Conservation (phyloP, 1,140 invertebrate genomes). For the Atta colombica region DNA sequence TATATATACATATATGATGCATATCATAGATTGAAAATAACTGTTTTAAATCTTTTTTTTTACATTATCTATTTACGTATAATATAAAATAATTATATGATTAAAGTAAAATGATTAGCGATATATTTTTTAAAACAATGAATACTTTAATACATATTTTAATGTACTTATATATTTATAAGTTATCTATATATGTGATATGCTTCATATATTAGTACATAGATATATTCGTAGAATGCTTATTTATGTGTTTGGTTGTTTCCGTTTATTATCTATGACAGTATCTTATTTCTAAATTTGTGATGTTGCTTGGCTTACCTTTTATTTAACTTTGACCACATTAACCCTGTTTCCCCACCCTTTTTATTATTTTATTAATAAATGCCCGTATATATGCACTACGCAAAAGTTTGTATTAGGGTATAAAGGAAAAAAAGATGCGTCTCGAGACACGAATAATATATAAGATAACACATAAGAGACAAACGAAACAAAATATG, state of each 20-base stretch:
- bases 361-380: conserved; percentile 84
- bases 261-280: conserved; percentile 70
- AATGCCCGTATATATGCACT: conserved; percentile 84
- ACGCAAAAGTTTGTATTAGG: conserved; percentile 67
- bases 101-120: too few species aligned
- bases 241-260: conserved; percentile 77
- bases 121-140: neutral
- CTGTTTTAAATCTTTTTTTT: neutral
- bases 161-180: conserved; percentile 24
- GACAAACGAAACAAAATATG: conserved; percentile 55
- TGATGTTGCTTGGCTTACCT: conserved; percentile 85
- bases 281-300: conserved; percentile 72
- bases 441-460: conserved; percentile 53
- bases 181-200: conserved; percentile 49
- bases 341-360: conserved; percentile 84
- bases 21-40: conserved; percentile 9
- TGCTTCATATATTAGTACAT: conserved; percentile 66
- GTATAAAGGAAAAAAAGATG: conserved; percentile 43
- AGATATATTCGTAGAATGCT: conserved; percentile 79
- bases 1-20: conserved; percentile 11
- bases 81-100: neutral
- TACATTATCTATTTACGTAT: neutral
- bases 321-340: conserved; percentile 84
- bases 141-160: conserved; percentile 1
- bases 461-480: conserved; percentile 54